Evolutionary conservation across 2,113 vertebrate genomes (phyloP).

Genomic region (Boleophthalmus pectinirostris): DNA sequence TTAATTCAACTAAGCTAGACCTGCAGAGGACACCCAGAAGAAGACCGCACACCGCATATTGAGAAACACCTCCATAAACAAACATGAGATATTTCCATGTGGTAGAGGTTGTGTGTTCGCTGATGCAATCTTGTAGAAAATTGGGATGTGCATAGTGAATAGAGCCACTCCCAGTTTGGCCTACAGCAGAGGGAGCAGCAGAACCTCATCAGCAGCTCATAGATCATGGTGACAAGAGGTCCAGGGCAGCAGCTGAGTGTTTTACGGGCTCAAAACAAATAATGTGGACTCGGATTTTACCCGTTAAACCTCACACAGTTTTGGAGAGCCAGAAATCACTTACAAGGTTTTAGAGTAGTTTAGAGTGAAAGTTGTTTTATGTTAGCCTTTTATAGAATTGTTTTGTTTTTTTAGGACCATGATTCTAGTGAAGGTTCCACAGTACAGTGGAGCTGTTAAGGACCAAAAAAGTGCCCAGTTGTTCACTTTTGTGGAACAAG

Average conservation of each 20-base stretch:
- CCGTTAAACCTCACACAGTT: constrained; percentile 31
- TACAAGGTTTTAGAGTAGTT: too few relatives aligned
- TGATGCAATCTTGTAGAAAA: constrained; percentile 24
- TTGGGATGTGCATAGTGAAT: constrained; percentile 40
- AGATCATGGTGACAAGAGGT: constrained; percentile 51
- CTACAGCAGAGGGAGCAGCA: constrained; percentile 20
- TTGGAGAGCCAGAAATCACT: constrained; percentile 32
- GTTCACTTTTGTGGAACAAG: too few relatives aligned
- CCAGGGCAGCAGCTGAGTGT: constrained; percentile 37
- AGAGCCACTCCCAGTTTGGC: constrained; percentile 27
- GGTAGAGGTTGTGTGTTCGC: constrained; percentile 16
- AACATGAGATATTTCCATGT: constrained; percentile 20
- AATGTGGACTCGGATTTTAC: constrained; percentile 31
- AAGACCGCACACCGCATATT: background rate
- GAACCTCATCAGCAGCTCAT: constrained; percentile 32
- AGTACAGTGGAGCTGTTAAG: too few relatives aligned
- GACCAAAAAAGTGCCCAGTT: too few relatives aligned
- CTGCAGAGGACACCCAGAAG: background rate
- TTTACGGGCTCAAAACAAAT: constrained; percentile 49
- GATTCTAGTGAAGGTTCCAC: too few relatives aligned
- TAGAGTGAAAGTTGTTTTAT: too few relatives aligned
- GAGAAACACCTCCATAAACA: background rate
- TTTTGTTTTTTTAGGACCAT: too few relatives aligned
- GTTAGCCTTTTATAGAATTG: too few relatives aligned
- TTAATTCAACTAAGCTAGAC: background rate